These are phyloP conservation scores for Cantharis rustica DNA, from an alignment of 2,888 invertebrate genomes.

Conservation along the genomic window DNA sequence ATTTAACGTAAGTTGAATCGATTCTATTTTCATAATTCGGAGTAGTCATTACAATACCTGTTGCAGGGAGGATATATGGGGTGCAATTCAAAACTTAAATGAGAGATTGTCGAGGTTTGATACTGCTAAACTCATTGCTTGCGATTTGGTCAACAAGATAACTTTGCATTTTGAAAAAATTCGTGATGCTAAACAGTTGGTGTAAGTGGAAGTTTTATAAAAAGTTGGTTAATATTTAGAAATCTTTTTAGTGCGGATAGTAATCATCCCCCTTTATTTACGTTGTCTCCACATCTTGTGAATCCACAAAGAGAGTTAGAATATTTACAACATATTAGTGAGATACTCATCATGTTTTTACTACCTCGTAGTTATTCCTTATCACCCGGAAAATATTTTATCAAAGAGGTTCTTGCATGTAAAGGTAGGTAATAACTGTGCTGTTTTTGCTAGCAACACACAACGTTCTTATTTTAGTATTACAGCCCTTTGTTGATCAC, in stretches of 20 bases:
- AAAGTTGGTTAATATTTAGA: neutral
- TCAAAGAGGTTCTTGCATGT: constrained; percentile 83
- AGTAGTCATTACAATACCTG: constrained; percentile 36
- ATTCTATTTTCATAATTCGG: neutral
- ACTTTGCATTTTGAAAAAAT: constrained; percentile 87
- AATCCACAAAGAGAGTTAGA: constrained; percentile 77
- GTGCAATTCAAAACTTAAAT: constrained; percentile 75
- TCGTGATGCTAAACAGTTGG: constrained; percentile 73
- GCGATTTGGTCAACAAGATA: constrained; percentile 79
- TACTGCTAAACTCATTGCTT: constrained; percentile 80
- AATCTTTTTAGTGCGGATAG: constrained; percentile 63
- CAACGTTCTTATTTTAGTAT: constrained; percentile 59
- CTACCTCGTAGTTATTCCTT: constrained; percentile 81
- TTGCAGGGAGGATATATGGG: constrained; percentile 83
- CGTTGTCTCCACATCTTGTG: constrained; percentile 74
- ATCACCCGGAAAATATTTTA: constrained; percentile 76
- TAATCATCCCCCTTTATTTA: constrained; percentile 70
- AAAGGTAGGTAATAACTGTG: constrained; percentile 66
- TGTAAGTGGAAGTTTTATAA: constrained; percentile 62
- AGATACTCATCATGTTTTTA: constrained; percentile 79
- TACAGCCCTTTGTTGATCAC: constrained; percentile 82
- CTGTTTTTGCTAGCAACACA: neutral
- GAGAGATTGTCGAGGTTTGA: constrained; percentile 77
- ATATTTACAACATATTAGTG: constrained; percentile 80
- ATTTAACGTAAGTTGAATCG: constrained; percentile 56